Conservation (phyloP, 2,797 vertebrate genomes). For the Darevskia mixta region DNA sequence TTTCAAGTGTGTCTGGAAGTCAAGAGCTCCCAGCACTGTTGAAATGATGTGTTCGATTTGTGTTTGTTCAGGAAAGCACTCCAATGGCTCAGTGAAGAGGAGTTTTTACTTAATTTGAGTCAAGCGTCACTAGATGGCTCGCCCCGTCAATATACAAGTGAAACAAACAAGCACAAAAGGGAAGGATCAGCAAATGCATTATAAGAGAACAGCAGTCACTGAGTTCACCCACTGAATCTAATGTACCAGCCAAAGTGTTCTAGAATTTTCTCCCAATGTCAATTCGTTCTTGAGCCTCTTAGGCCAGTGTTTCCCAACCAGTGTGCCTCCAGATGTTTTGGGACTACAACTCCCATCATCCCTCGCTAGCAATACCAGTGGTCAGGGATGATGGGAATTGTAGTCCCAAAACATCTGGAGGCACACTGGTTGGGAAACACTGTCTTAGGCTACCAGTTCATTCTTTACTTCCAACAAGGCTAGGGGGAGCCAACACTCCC, state of each 20-base stretch:
- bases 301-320: too few relatives aligned
- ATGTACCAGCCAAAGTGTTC: conserved; percentile 32
- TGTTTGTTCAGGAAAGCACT: conserved; percentile 61
- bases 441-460: conserved; percentile 3
- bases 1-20: conserved; percentile 59
- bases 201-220: neutral
- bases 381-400: too few relatives aligned
- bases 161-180: conserved; percentile 35
- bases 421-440: too few relatives aligned
- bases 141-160: conserved; percentile 32
- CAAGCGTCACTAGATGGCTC: conserved; percentile 56
- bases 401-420: too few relatives aligned
- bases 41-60: conserved; percentile 51
- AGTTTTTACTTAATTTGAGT: conserved; percentile 55
- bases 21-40: conserved; percentile 40
- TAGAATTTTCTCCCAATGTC: neutral
- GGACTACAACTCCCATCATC: too few relatives aligned
- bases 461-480: conserved; percentile 24
- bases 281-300: neutral
- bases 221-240: conserved; percentile 45
- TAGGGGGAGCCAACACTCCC: too few relatives aligned
- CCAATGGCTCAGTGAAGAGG: conserved; percentile 59
- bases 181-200: conserved; percentile 51
- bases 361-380: too few relatives aligned
- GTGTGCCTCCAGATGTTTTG: too few relatives aligned